These are phyloP conservation scores for Gonocerus acuteangulatus DNA, from an alignment of 2,888 invertebrate genomes.

Conservation along the genomic window DNA sequence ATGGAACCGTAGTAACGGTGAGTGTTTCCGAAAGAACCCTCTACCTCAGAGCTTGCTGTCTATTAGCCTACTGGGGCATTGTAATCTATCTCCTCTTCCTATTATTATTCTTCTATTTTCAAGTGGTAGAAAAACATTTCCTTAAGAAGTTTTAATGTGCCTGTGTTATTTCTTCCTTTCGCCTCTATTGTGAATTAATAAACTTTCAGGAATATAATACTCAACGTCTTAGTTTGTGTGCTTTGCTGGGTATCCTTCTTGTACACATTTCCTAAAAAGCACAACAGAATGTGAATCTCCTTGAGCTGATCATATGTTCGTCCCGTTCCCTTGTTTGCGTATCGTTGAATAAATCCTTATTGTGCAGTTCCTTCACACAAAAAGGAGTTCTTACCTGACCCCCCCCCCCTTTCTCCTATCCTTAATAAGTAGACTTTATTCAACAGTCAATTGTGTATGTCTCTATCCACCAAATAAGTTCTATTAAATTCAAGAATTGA, in stretches of 20 bases:
- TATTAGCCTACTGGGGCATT: slow-evolving; percentile 20
- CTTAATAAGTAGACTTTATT: no score
- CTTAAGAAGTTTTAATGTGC: not conserved
- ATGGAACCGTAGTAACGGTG: slow-evolving; percentile 30
- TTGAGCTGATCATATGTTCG: not conserved
- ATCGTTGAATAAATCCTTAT: no score
- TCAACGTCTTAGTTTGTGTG: not conserved
- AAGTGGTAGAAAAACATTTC: not conserved
- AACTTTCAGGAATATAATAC: not conserved
- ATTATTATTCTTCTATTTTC: slow-evolving; percentile 3
- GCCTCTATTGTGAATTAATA: no score
- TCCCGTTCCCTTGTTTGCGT: no score
- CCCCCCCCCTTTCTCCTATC: no score
- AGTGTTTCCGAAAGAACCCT: slow-evolving; percentile 18
- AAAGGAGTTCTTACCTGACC: no score
- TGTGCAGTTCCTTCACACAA: no score
- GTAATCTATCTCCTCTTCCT: slow-evolving; percentile 15
- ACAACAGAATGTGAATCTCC: slow-evolving; percentile 15
- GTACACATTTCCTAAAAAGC: not conserved
- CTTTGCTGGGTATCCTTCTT: not conserved
- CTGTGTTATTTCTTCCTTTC: not conserved
- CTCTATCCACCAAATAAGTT: no score
- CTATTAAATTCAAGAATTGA: no score
- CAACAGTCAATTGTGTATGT: no score
- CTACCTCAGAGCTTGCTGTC: slow-evolving; percentile 24